Conservation (phyloP, 2,797 vertebrate genomes). For the Oryzias dopingdopingensis region DNA sequence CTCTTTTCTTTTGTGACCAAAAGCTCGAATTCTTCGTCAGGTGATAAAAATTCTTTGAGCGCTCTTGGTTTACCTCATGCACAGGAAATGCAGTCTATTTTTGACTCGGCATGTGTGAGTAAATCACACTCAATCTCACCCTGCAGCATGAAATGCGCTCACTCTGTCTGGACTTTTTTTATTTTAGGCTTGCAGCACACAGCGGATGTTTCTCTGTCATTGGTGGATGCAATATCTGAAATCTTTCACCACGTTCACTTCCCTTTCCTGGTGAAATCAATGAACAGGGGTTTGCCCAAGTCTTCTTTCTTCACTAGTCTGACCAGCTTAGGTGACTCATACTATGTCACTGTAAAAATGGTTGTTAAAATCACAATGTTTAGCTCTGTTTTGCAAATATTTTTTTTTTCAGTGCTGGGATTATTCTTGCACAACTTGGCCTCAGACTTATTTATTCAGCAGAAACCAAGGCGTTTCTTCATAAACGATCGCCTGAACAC, state of each 20-base stretch:
- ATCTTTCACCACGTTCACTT: conserved; percentile 48
- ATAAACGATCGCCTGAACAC: conserved; percentile 5
- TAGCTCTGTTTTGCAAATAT: too few species aligned
- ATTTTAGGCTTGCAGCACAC: conserved; percentile 55
- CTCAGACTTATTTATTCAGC: neutral
- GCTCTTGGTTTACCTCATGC: conserved; percentile 52
- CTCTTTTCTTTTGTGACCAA: conserved; percentile 36
- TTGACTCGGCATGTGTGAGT: conserved; percentile 61
- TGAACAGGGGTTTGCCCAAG: conserved; percentile 54
- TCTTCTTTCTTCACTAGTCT: conserved; percentile 53
- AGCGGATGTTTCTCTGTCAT: conserved; percentile 48
- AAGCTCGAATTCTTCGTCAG: conserved; percentile 43
- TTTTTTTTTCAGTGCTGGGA: too few species aligned
- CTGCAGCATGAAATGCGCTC: conserved; percentile 51
- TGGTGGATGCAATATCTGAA: conserved; percentile 42
- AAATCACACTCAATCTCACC: conserved; percentile 65
- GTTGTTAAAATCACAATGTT: too few species aligned
- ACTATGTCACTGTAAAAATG: too few species aligned
- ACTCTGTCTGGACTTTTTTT: conserved; percentile 56
- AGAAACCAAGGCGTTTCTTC: conserved; percentile 22
- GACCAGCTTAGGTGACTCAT: neutral
- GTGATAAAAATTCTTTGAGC: conserved; percentile 41
- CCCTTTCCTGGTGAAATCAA: conserved; percentile 38
- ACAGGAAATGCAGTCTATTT: conserved; percentile 72
- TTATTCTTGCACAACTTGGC: too few species aligned